phyloP scores from a whole-genome alignment of 2,797 vertebrate species.

The Epinephelus malabaricus region DNA sequence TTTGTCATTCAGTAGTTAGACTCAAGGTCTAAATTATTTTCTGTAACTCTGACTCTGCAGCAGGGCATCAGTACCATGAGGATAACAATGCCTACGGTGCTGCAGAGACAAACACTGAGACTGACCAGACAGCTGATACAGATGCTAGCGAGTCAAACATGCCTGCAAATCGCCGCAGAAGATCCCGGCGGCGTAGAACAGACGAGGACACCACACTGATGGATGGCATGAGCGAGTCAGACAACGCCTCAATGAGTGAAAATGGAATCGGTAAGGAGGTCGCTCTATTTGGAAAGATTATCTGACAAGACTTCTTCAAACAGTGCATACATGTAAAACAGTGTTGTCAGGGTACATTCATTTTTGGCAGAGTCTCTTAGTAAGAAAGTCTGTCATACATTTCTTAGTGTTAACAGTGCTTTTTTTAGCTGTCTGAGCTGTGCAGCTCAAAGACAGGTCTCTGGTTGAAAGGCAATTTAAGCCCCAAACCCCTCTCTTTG shows the following conservation, averaged over 20 bases:
- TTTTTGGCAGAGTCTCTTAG: neutral
- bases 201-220: constrained; percentile 97
- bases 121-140: constrained; percentile 97
- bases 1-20: neutral
- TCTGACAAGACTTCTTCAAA: neutral
- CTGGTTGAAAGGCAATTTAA: constrained; percentile 23
- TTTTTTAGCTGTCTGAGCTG: constrained; percentile 10
- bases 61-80: constrained; percentile 91
- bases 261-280: constrained; percentile 92
- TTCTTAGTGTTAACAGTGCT: neutral
- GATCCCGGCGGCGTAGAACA: constrained; percentile 95
- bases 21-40: neutral
- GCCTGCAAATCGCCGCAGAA: constrained; percentile 92
- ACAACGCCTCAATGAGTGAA: constrained; percentile 96
- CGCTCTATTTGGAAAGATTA: neutral
- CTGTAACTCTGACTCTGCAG: constrained; percentile 60
- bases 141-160: constrained; percentile 96
- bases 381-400: neutral
- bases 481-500: constrained; percentile 53
- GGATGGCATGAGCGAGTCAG: constrained; percentile 97
- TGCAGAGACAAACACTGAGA: constrained; percentile 94
- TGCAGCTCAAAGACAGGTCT: constrained; percentile 21
- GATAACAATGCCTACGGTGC: constrained; percentile 91
- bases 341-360: too few relatives aligned
- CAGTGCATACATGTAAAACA: neutral